Base-by-base conservation (phyloP, 2,888 invertebrate genomes). In the Norana najaformis region DNA sequence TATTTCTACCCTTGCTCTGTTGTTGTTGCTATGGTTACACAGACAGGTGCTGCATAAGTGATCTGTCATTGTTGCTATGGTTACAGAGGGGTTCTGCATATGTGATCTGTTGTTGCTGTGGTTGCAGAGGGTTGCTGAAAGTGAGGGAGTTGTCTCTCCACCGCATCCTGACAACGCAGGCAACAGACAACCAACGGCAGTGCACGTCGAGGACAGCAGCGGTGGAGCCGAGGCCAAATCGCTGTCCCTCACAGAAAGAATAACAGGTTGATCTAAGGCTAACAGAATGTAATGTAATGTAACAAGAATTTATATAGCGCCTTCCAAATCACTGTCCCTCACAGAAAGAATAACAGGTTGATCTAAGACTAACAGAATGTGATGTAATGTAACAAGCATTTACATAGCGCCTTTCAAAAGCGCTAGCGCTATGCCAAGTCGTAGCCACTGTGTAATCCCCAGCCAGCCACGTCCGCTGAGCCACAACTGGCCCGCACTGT, bases 291-390 rank as follows among this genome's bases (percentile, higher is more conserved):
- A n/a, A n/a, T n/a, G n/a, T n/a, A n/a, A n/a, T n/a, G 34, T 35
- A 83, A n/a, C n/a, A 83, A 5, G 34, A 34, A 47, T 23, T 16
- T 47, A n/a, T 0, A n/a, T n/a, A n/a, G 69, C n/a, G 0, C n/a
- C n/a, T n/a, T n/a, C 85, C 16, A 85, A 85, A n/a, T 8, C 18
- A 18, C 35, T 85, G 36, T 85, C 85, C 34, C 20, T 85, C 35
- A 85, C 85, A 36, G 85, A 85, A 35, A 35, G 85, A 36, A 85
- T 85, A 85, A 36, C 85, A 85, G 85, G 85, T 85, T 36, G 35
- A 36, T 36, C 8, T 53, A 85, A 2, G 35, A 35, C 36, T 83
- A 35, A n/a, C n/a, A 83, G 4, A 4, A 83, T n/a, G n/a, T n/a
- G n/a, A n/a, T n/a, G n/a, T n/a, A n/a, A n/a, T n/a, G 34, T 35